Evolutionary conservation across 2,113 vertebrate species (phyloP).

Genomic region (Pollachius pollachius): DNA sequence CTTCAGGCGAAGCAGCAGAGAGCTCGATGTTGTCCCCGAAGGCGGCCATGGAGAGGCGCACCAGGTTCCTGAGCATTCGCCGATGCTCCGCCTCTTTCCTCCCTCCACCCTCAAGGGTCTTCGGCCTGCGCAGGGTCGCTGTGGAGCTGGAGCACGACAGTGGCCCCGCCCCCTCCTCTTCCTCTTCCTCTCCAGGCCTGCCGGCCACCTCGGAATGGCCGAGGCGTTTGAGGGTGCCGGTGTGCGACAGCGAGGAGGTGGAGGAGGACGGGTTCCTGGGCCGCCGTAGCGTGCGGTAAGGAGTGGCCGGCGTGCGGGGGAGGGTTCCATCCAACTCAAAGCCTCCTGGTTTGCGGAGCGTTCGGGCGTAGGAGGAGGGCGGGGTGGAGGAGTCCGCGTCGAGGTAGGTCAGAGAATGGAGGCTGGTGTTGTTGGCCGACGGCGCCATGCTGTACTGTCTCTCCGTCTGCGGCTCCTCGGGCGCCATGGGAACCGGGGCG

Average conservation of each 20-base stretch:
- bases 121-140: conserved; percentile 69
- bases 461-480: conserved; percentile 56
- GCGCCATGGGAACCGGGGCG: conserved; percentile 17
- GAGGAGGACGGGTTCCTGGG: conserved; percentile 61
- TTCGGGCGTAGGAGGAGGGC: conserved; percentile 37
- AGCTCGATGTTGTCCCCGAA: conserved; percentile 84
- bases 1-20: conserved; percentile 83
- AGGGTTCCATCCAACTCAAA: conserved; percentile 62
- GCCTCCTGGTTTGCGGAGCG: conserved; percentile 66
- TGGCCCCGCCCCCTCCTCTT: background rate
- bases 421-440: conserved; percentile 77
- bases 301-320: conserved; percentile 52
- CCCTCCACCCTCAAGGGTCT: conserved; percentile 43
- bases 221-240: conserved; percentile 59
- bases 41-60: conserved; percentile 90
- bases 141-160: conserved; percentile 31
- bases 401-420: conserved; percentile 74
- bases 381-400: conserved; percentile 42
- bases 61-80: conserved; percentile 85
- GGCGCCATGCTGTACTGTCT: conserved; percentile 70
- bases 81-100: conserved; percentile 65
- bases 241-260: conserved; percentile 44
- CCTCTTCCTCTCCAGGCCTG: conserved; percentile 15
- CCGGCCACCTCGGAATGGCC: conserved; percentile 36
- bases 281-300: conserved; percentile 61